phyloP scores from a whole-genome alignment of 2,888 invertebrate genomes.

The Urechis unicinctus region DNA sequence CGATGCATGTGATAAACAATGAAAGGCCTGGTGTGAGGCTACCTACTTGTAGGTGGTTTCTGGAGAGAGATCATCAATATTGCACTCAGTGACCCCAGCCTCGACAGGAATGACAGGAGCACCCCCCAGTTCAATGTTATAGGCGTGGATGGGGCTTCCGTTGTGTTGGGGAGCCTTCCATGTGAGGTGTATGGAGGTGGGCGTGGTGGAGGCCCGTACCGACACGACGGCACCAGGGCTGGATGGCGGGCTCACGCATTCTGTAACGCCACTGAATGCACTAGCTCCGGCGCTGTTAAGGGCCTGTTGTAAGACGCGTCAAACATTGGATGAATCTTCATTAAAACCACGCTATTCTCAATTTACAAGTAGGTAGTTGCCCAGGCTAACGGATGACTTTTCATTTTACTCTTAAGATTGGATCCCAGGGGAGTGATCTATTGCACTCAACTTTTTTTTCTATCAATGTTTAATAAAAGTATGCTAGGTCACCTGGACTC shows the following conservation, averaged over 20 bases:
- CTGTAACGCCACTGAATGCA: conserved; percentile 63
- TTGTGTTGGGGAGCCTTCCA: conserved; percentile 73
- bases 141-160: conserved; percentile 70
- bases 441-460: not conserved
- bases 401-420: not conserved
- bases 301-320: conserved; percentile 57
- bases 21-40: not conserved
- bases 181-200: conserved; percentile 58
- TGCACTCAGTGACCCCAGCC: conserved; percentile 49
- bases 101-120: conserved; percentile 34
- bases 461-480: not conserved
- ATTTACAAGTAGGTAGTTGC: no score
- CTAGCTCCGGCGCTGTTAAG: conserved; percentile 76
- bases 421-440: not conserved
- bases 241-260: conserved; percentile 71
- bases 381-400: no score
- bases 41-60: conserved; percentile 67
- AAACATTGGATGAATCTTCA: not conserved
- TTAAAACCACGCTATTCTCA: not conserved
- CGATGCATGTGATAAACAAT: not conserved
- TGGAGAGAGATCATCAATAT: conserved; percentile 66
- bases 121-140: conserved; percentile 65
- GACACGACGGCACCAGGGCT: conserved; percentile 64
- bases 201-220: conserved; percentile 56
- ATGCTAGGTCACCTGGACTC: conserved; percentile 56